phyloP scores from a whole-genome alignment of 2,888 invertebrate species.

The Microctonus hyperodae region DNA sequence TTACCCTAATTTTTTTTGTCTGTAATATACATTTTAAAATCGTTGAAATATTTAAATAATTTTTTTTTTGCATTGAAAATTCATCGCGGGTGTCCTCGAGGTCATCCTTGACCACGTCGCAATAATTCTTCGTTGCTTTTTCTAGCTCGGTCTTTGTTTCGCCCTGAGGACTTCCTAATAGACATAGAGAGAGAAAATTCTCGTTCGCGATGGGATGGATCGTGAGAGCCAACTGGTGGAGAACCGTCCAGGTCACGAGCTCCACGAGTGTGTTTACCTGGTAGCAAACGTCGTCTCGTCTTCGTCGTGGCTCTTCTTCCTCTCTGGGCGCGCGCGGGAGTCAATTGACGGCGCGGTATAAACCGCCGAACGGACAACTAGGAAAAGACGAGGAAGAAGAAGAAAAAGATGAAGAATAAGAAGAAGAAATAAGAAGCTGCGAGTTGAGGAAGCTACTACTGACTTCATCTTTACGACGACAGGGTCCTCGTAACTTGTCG shows the following conservation, averaged over 20 bases:
- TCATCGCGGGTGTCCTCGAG: constrained; percentile 25
- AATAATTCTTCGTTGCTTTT: constrained; percentile 5
- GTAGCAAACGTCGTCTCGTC: constrained; percentile 42
- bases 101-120: constrained; percentile 13
- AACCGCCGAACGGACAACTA: constrained; percentile 10
- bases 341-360: constrained; percentile 25
- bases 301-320: constrained; percentile 4
- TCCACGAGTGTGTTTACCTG: constrained; percentile 45
- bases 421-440: constrained; percentile 29
- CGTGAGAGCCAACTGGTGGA: constrained; percentile 37
- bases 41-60: not conserved
- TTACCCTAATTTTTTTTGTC: not conserved
- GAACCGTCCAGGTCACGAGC: constrained; percentile 50
- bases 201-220: constrained; percentile 35
- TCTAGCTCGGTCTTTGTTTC: constrained; percentile 7
- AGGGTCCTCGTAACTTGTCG: constrained; percentile 49
- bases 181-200: not conserved
- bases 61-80: not conserved
- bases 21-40: not conserved
- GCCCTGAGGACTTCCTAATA: not conserved
- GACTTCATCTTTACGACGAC: constrained; percentile 52
- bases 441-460: constrained; percentile 41
- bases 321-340: constrained; percentile 7
- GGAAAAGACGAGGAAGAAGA: constrained; percentile 6
- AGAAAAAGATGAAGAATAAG: constrained; percentile 27